Conservation (phyloP, 2,113 vertebrate genomes). For the Brachypteracias leptosomus region DNA sequence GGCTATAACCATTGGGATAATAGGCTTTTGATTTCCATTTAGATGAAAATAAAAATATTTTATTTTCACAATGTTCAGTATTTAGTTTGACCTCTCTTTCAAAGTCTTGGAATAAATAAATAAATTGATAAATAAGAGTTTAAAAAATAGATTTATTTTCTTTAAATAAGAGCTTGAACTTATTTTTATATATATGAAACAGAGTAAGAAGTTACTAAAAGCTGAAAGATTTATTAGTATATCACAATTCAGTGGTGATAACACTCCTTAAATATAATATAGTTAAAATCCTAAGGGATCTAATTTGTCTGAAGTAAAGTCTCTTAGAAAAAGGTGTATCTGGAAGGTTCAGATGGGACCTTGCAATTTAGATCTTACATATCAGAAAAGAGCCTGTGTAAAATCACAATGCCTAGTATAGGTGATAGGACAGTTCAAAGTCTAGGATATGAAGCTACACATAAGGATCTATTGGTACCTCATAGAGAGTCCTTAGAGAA, state of each 20-base stretch:
- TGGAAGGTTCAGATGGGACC: conserved; percentile 1
- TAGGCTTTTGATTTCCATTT: background rate
- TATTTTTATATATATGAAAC: background rate
- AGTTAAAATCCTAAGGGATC: background rate
- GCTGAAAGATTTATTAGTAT: conserved; percentile 42
- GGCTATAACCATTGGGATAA: background rate
- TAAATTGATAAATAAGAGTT: background rate
- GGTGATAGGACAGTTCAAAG: conserved; percentile 1
- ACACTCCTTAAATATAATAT: conserved; percentile 25
- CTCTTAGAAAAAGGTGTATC: background rate
- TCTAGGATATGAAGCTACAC: background rate
- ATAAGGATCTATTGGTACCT: background rate
- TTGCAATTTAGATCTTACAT: conserved; percentile 5
- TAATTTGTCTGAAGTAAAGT: conserved; percentile 49
- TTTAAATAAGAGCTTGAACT: background rate
- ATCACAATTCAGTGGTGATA: background rate
- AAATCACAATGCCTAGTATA: background rate
- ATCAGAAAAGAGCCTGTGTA: background rate
- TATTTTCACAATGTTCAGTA: background rate
- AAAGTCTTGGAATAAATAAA: background rate
- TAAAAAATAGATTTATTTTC: background rate
- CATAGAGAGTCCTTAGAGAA: background rate
- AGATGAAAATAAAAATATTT: background rate
- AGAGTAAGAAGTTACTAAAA: conserved; percentile 10
- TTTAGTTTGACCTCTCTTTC: background rate